phyloP scores from a whole-genome alignment of 2,797 vertebrate genomes.

The Chaetodon trifasciatus region DNA sequence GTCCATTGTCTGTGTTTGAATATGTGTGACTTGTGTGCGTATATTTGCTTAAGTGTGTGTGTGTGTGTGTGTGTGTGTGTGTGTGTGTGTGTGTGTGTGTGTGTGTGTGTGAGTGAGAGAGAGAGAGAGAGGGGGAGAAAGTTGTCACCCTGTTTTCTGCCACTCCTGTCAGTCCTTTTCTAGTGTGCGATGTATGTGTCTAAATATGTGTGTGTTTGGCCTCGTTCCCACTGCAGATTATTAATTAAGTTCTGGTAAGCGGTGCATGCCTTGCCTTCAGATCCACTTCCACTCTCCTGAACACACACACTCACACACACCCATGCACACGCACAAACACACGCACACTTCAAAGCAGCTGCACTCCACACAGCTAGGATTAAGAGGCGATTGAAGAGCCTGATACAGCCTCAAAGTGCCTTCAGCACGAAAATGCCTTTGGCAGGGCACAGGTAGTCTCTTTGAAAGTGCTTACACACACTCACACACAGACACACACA shows the following conservation, averaged over 20 bases:
- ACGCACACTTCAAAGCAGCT: constrained; percentile 82
- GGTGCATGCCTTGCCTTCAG: constrained; percentile 78
- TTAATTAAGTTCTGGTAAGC: constrained; percentile 85
- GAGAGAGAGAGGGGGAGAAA: constrained; percentile 32
- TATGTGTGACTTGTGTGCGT: constrained; percentile 48
- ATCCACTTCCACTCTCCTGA: constrained; percentile 80
- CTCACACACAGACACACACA: constrained; percentile 47
- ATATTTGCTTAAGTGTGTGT: constrained; percentile 32
- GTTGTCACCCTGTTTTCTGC: constrained; percentile 56
- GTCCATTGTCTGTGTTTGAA: constrained; percentile 63
- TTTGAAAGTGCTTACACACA: constrained; percentile 77
- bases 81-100: constrained; percentile 12
- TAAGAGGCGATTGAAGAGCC: constrained; percentile 85
- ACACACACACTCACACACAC: constrained; percentile 44
- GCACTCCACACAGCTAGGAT: constrained; percentile 78
- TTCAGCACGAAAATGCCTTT: constrained; percentile 82
- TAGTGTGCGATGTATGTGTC: not conserved
- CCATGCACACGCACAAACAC: constrained; percentile 34
- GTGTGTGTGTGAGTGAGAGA: constrained; percentile 11
- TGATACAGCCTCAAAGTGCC: constrained; percentile 85
- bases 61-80: constrained; percentile 22
- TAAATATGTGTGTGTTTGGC: constrained; percentile 64
- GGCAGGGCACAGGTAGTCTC: constrained; percentile 82
- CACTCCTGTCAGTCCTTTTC: constrained; percentile 46
- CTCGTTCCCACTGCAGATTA: constrained; percentile 77